Conservation (phyloP, 2,113 vertebrate genomes). For the Protobothrops flavoviridis region DNA sequence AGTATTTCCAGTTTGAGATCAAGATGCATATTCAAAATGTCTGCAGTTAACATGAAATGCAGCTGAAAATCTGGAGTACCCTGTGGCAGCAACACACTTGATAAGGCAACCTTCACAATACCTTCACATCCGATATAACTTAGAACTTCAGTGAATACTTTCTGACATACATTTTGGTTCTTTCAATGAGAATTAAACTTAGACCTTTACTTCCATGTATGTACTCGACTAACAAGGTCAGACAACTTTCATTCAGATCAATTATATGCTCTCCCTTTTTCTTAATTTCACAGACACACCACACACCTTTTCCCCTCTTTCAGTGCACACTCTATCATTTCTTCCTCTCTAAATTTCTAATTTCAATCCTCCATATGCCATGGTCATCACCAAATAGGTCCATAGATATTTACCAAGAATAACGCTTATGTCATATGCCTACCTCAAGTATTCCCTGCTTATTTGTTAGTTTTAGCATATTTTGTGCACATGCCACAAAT, state of each 20-base stretch:
- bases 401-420: background rate
- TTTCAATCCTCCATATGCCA: background rate
- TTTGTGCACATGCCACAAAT: background rate
- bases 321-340: background rate
- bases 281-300: background rate
- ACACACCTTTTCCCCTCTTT: background rate
- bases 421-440: background rate
- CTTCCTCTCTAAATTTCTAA: background rate
- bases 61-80: background rate
- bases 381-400: background rate
- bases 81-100: background rate
- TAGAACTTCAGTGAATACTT: background rate
- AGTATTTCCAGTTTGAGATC: background rate
- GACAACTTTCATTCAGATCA: background rate
- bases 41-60: background rate
- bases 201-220: background rate
- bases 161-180: background rate
- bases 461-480: background rate
- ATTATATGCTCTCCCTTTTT: background rate
- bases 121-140: background rate
- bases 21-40: background rate
- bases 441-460: background rate
- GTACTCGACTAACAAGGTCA: background rate
- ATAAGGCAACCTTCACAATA: background rate
- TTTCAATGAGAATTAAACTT: background rate